Percentiles rank a stretch among this genome's conserved stretches.
Conservation (phyloP, 2,113 vertebrate species). For the Ginglymostoma cirratum region DNA sequence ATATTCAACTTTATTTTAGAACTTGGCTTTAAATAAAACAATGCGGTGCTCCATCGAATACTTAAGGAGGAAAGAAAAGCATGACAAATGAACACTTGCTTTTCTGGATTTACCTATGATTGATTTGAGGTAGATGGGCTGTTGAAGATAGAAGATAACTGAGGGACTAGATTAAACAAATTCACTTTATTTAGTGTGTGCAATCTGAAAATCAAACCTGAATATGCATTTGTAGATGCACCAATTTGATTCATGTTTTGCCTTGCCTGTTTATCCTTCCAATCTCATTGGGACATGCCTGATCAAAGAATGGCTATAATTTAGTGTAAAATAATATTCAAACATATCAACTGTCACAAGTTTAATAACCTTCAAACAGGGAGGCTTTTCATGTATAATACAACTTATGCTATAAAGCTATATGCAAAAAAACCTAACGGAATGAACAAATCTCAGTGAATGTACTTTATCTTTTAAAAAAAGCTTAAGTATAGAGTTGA, state of each 20-base stretch:
- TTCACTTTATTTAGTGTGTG: not conserved
- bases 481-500: not conserved
- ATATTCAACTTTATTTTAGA: constrained; percentile 37
- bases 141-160: not conserved
- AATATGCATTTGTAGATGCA: not conserved
- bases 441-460: not conserved
- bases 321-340: not conserved
- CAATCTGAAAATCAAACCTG: not conserved
- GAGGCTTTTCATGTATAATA: not conserved
- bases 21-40: constrained; percentile 31
- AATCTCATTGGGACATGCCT: not conserved
- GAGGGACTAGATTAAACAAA: too few species aligned
- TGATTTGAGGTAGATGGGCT: not conserved
- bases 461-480: not conserved
- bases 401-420: not conserved
- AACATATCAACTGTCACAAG: not conserved
- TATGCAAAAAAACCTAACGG: not conserved
- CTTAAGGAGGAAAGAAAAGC: not conserved
- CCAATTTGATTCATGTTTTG: not conserved
- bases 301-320: not conserved
- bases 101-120: not conserved
- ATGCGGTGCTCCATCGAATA: not conserved
- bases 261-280: not conserved
- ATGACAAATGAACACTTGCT: not conserved
- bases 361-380: not conserved